Evolutionary conservation across 1,140 invertebrate genomes (phyloP).

Genomic region (Drosophila repleta): DNA sequence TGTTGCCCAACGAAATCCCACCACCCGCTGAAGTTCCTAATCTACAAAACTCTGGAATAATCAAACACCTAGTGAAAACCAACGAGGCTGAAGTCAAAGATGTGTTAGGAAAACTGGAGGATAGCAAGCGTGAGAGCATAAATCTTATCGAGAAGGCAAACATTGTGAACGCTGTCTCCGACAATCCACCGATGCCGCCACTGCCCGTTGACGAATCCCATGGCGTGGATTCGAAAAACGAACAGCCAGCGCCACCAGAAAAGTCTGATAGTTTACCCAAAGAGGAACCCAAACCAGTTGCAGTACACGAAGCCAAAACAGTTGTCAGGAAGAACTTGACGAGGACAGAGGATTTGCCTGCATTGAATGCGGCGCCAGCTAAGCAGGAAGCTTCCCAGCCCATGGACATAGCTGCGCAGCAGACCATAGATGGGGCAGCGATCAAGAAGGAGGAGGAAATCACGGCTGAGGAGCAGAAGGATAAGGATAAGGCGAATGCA

Average conservation of each 20-base stretch:
- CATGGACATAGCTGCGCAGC: conserved; percentile 8
- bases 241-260: conserved; percentile 3
- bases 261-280: conserved; percentile 6
- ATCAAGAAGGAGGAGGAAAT: conserved; percentile 86
- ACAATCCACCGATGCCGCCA: conserved; percentile 64
- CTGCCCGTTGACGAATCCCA: conserved; percentile 72
- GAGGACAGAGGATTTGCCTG: background rate
- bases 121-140: conserved; percentile 21
- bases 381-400: conserved; percentile 1
- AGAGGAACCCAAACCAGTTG: conserved; percentile 5
- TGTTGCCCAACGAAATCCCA: conserved; percentile 53
- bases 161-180: conserved; percentile 25
- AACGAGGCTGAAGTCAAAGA: conserved; percentile 24
- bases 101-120: conserved; percentile 39
- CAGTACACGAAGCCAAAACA: background rate
- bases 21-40: conserved; percentile 53
- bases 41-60: conserved; percentile 50
- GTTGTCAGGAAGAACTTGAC: conserved; percentile 31
- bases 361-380: background rate
- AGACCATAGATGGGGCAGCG: conserved; percentile 74
- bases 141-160: conserved; percentile 38
- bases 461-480: conserved; percentile 84
- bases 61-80: conserved; percentile 52
- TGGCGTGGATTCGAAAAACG: conserved; percentile 23
- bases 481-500: conserved; percentile 83